Evolutionary conservation across 2,113 vertebrate genomes (phyloP).

Genomic region (Brachyhypopomus gauderio): DNA sequence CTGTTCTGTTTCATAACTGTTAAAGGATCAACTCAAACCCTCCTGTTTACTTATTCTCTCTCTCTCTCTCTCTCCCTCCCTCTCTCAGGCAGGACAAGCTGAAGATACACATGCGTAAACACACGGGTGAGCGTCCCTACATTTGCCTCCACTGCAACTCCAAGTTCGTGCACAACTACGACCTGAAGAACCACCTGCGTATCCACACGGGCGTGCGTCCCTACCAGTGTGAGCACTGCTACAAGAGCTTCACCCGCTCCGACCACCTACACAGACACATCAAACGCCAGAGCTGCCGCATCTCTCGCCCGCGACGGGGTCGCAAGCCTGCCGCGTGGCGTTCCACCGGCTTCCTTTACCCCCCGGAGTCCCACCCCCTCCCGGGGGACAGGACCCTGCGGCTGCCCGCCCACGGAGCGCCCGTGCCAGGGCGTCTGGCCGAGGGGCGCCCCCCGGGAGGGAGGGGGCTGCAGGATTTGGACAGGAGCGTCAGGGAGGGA

Average conservation of each 20-base stretch:
- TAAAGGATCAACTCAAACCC: slow-evolving; percentile 9
- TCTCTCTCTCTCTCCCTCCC: slow-evolving; percentile 27
- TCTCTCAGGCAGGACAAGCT: slow-evolving; percentile 93
- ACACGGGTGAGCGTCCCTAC: slow-evolving; percentile 96
- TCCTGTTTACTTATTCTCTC: slow-evolving; percentile 1
- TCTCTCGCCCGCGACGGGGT: slow-evolving; percentile 85
- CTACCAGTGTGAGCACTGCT: slow-evolving; percentile 98
- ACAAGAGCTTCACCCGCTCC: slow-evolving; percentile 97
- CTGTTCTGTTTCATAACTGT: background rate
- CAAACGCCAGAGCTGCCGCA: slow-evolving; percentile 94
- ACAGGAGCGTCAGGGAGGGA: slow-evolving; percentile 76
- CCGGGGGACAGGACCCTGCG: slow-evolving; percentile 75
- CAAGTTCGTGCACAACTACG: slow-evolving; percentile 98
- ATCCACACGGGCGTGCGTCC: slow-evolving; percentile 96
- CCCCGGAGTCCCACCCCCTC: slow-evolving; percentile 54
- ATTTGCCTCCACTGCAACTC: slow-evolving; percentile 98
- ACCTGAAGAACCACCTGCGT: slow-evolving; percentile 98
- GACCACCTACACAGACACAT: slow-evolving; percentile 97
- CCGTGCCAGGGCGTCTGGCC: slow-evolving; percentile 74
- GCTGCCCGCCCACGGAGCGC: slow-evolving; percentile 62
- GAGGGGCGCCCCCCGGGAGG: slow-evolving; percentile 69
- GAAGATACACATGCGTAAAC: slow-evolving; percentile 99
- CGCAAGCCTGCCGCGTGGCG: slow-evolving; percentile 87
- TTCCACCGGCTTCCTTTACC: slow-evolving; percentile 82
- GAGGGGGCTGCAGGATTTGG: slow-evolving; percentile 76